A percentile compares a stretch with the other conserved stretches of the same genome.
Evolutionary conservation across 2,888 invertebrate genomes (phyloP).

Genomic region (Scaptomyza polygonia): DNA sequence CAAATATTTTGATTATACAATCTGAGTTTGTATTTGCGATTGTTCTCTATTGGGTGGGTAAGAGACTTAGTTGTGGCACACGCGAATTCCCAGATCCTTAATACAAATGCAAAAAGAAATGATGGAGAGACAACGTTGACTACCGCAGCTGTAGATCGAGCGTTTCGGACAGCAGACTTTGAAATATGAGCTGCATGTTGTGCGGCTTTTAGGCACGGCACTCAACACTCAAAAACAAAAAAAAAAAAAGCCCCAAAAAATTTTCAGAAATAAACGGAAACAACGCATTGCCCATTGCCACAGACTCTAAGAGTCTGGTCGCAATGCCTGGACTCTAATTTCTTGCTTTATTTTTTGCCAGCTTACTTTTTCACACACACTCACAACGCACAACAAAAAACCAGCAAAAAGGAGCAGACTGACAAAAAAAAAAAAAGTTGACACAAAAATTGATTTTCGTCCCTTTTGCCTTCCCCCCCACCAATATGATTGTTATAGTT

Average conservation of each 20-base stretch:
- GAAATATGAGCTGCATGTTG: constrained; percentile 65
- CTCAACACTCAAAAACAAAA: constrained; percentile 13
- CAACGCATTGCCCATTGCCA: not conserved
- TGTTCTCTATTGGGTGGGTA: constrained; percentile 6
- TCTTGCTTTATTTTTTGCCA: constrained; percentile 22
- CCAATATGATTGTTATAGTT: not conserved
- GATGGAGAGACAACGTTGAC: not conserved
- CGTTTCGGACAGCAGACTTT: constrained; percentile 44
- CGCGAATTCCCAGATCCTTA: constrained; percentile 18
- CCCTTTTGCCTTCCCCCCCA: constrained; percentile 51
- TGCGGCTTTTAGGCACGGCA: constrained; percentile 43
- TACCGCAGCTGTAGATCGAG: constrained; percentile 23
- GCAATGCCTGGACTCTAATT: constrained; percentile 30
- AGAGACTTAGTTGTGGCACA: constrained; percentile 12
- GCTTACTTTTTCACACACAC: constrained; percentile 21
- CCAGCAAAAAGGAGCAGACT: constrained; percentile 30
- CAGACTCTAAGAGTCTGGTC: constrained; percentile 11
- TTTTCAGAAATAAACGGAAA: not conserved
- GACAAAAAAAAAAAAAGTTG: constrained; percentile 57
- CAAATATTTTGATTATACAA: not conserved
- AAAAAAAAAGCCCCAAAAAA: not conserved
- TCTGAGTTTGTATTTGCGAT: constrained; percentile 35
- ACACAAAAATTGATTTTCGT: constrained; percentile 73
- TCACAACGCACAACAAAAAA: constrained; percentile 33
- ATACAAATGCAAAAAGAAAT: not conserved